These are phyloP conservation scores for Cossypha heuglini DNA, from an alignment of 2,797 vertebrate genomes.

Conservation along the genomic window DNA sequence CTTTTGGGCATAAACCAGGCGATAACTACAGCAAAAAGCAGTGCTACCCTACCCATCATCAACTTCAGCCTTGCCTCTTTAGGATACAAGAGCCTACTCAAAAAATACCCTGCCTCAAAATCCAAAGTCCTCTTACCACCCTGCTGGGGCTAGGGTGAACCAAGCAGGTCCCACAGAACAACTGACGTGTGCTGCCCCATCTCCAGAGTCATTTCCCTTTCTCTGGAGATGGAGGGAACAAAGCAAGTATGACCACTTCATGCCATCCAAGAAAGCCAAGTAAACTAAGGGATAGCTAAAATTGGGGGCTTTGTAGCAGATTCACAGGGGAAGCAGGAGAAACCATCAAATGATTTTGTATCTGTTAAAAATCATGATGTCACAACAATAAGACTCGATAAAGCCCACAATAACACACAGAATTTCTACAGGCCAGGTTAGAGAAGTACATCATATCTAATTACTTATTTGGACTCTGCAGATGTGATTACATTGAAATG, in stretches of 20 bases:
- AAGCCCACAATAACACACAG: accelerated
- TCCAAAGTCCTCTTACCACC: neutral
- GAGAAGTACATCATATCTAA: neutral
- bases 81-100: neutral
- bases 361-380: neutral
- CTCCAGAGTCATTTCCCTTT: neutral
- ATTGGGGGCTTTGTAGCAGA: neutral
- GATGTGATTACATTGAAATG: neutral
- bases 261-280: neutral
- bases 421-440: neutral
- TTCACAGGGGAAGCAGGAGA: neutral
- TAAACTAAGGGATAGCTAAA: neutral
- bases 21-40: neutral
- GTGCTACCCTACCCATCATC: neutral
- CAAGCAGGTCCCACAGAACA: neutral
- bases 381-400: neutral
- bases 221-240: neutral
- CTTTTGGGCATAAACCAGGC: neutral
- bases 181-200: accelerated
- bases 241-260: neutral
- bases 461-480: neutral
- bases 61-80: neutral
- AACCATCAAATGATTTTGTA: neutral
- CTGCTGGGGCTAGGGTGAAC: neutral
- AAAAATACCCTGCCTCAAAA: neutral